A percentile compares a stretch with the other conserved stretches of the same genome.
phyloP scores from a whole-genome alignment of 2,113 vertebrate genomes.

The Loxodonta africana region DNA sequence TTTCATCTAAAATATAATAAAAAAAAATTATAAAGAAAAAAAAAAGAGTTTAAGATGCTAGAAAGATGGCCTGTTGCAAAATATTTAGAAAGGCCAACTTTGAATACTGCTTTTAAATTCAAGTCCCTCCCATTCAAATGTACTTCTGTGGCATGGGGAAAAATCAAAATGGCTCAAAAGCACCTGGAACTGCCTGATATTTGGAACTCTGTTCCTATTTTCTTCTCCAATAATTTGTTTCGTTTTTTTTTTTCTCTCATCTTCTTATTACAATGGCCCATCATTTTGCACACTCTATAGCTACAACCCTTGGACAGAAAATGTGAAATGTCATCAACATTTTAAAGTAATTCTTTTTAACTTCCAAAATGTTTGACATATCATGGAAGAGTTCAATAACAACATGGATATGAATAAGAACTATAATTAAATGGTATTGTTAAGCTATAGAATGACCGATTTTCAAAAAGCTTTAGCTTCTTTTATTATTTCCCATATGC shows the following conservation, averaged over 20 bases:
- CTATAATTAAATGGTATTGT: background rate
- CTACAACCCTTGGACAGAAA: background rate
- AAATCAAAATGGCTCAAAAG: background rate
- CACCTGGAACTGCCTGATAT: background rate
- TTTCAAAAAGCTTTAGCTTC: conserved; percentile 1
- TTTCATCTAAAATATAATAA: too few species aligned
- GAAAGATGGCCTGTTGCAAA: background rate
- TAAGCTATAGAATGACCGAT: background rate
- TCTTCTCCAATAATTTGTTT: background rate
- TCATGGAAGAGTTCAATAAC: background rate
- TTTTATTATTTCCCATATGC: background rate
- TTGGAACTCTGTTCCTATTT: background rate
- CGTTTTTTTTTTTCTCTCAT: background rate
- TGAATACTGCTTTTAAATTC: background rate
- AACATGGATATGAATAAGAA: background rate
- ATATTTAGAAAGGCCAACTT: background rate
- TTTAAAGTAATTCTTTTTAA: background rate
- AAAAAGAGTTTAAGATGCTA: background rate
- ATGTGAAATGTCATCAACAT: background rate
- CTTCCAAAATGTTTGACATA: background rate
- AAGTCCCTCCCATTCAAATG: background rate
- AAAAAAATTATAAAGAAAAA: too few species aligned
- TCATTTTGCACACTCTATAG: background rate
- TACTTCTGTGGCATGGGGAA: background rate
- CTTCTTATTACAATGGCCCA: background rate